Evolutionary conservation across 2,888 invertebrate genomes (phyloP), one percentile per base, ranked within the genome.

Genomic region (Drosophila tripunctata): DNA sequence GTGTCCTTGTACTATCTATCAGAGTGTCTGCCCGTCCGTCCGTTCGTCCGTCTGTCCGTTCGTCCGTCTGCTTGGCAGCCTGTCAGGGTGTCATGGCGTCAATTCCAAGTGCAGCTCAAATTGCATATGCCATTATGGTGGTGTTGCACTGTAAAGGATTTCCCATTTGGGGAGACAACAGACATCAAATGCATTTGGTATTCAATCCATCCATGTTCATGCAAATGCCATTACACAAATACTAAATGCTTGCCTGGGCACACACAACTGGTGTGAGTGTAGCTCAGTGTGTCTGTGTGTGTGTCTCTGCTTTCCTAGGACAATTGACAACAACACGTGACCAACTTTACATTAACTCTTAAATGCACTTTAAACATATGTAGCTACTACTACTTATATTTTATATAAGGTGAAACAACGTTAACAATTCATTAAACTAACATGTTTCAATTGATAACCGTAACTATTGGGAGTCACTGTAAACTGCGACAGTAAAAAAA

Each of bases 31-130:
- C 17, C 55, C 22, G 7, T 45, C 15, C 17, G 22, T 50, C 22
- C n/a, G n/a, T n/a, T n/a, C n/a, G n/a, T n/a, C n/a, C n/a, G n/a
- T n/a, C n/a, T n/a, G n/a, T n/a, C n/a, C n/a, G n/a, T n/a, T n/a
- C 17, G 15, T 27, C 38, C n/a, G 50, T 14, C 30, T 41, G 31
- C 5, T 17, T 19, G 19, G 3, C 41, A 19, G 21, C 4, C 31
- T 33, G 33, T 24, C 24, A 30, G 33, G 21, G n/a, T 64, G 61
- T 47, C 51, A 45, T 19, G n/a, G 38, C 38, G 45, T 30, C 44
- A 45, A 54, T 57, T 69, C 45, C 43, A 65, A 48, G 55, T 66
- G 69, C 71, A 70, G 50, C 38, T 61, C 30, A 60, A 41, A 60
- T 47, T 50, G 17, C 24, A 44, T 35, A 17, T 60, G 33, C 33